phyloP scores from a whole-genome alignment of 2,888 invertebrate species.

The Rosalia funebris region DNA sequence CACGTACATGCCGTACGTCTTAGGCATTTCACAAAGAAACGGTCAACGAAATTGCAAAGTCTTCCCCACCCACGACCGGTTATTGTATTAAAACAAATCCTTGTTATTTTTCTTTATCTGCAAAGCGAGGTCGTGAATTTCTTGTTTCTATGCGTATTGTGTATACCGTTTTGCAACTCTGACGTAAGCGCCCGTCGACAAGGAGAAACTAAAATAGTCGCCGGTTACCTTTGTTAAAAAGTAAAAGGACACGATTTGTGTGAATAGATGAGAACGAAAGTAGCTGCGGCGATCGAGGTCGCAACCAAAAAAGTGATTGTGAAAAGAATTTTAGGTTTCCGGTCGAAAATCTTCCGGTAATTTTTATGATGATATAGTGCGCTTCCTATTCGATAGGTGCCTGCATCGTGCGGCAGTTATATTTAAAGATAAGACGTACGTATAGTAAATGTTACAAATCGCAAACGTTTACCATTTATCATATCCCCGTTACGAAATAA shows the following conservation, averaged over 20 bases:
- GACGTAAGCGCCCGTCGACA: constrained; percentile 3
- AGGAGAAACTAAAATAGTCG: constrained; percentile 2
- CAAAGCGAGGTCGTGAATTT: neutral
- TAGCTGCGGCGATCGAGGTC: constrained; percentile 11
- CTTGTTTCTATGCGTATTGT: neutral
- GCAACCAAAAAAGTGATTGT: constrained; percentile 18
- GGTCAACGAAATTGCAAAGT: too few relatives aligned
- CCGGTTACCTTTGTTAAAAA: constrained; percentile 7
- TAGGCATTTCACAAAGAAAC: too few relatives aligned
- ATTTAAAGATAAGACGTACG: too few relatives aligned
- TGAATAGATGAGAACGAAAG: constrained; percentile 25
- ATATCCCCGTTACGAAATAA: too few relatives aligned
- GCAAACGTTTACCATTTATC: too few relatives aligned
- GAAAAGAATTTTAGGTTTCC: constrained; percentile 6
- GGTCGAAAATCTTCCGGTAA: constrained; percentile 22
- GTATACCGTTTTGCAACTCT: constrained; percentile 1
- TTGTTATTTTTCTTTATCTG: neutral
- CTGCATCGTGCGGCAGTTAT: neutral
- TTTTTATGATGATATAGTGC: constrained; percentile 7
- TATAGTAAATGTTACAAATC: too few relatives aligned
- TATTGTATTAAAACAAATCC: too few relatives aligned
- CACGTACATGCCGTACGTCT: too few relatives aligned
- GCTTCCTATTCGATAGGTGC: neutral
- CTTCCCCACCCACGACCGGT: too few relatives aligned
- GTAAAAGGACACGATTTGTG: constrained; percentile 16